These are phyloP conservation scores for Caenorhabditis sp. DNA, from an alignment of 2,888 invertebrate genomes.

Conservation along the genomic window DNA sequence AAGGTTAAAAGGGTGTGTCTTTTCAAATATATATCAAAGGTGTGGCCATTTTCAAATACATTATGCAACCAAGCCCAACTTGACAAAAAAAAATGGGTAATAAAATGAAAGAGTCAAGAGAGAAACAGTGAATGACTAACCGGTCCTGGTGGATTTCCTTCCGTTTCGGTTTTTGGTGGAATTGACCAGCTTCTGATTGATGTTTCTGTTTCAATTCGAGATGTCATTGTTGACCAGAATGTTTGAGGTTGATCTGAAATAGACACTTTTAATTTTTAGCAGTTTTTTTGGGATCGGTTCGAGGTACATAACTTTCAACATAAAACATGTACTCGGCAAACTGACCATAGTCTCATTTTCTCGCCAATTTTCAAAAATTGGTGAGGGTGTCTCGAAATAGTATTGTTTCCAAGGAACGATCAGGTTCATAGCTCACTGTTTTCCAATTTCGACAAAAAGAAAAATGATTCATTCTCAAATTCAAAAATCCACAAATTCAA, in stretches of 20 bases:
- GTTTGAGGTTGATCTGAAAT: constrained; percentile 26
- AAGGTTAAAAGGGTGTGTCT: background rate
- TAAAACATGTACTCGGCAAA: too few relatives aligned
- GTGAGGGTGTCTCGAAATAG: too few relatives aligned
- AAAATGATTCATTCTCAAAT: too few relatives aligned
- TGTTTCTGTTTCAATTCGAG: constrained; percentile 51
- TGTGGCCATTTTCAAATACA: background rate
- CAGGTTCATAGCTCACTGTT: too few relatives aligned
- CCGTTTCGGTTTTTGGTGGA: constrained; percentile 47
- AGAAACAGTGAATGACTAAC: constrained; percentile 35
- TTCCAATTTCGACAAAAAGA: too few relatives aligned
- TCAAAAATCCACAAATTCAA: too few relatives aligned
- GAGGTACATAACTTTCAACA: too few relatives aligned
- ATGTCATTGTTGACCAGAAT: constrained; percentile 56
- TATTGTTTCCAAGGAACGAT: too few relatives aligned
- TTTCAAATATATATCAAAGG: background rate
- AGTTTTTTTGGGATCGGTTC: background rate
- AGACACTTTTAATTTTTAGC: background rate
- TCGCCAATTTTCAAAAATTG: too few relatives aligned
- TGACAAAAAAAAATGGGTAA: background rate
- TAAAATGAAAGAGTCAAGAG: background rate
- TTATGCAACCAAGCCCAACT: constrained; percentile 1
- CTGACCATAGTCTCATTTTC: too few relatives aligned
- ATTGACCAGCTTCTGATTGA: constrained; percentile 56
- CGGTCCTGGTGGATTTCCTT: constrained; percentile 56